These are phyloP conservation scores for Ophiodon elongatus DNA, from an alignment of 2,113 vertebrate species.

Conservation along the genomic window DNA sequence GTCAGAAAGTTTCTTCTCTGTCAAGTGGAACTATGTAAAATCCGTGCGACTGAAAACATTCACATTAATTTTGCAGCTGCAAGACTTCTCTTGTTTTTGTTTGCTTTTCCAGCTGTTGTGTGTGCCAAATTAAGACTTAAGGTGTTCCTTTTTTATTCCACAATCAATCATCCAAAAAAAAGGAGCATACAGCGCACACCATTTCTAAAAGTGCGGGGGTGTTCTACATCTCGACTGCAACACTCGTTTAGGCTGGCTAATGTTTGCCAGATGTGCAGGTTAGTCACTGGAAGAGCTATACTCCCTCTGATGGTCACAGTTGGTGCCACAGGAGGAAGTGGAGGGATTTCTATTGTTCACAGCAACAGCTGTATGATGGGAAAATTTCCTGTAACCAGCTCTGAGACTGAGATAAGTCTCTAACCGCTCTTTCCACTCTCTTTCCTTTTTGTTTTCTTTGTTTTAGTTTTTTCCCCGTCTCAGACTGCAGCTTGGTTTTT, in stretches of 20 bases:
- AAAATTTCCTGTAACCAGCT: slow-evolving; percentile 47
- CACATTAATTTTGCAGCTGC: slow-evolving; percentile 58
- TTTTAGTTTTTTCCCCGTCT: slow-evolving; percentile 24
- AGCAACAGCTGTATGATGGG: slow-evolving; percentile 63
- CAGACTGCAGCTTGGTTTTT: slow-evolving; percentile 17
- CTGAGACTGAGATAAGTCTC: slow-evolving; percentile 39
- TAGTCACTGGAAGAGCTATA: slow-evolving; percentile 47
- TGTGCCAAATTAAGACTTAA: slow-evolving; percentile 68
- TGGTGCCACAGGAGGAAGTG: slow-evolving; percentile 45
- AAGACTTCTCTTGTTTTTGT: slow-evolving; percentile 53
- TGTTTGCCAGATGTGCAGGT: slow-evolving; percentile 83
- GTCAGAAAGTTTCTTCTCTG: slow-evolving; percentile 67
- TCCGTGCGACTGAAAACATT: slow-evolving; percentile 45
- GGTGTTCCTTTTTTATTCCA: slow-evolving; percentile 71
- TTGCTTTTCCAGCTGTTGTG: slow-evolving; percentile 60
- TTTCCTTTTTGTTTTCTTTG: slow-evolving; percentile 32
- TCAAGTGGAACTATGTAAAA: slow-evolving; percentile 58
- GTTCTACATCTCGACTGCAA: slow-evolving; percentile 76
- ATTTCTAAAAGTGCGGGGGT: slow-evolving; percentile 76
- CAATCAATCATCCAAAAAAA: slow-evolving; percentile 65
- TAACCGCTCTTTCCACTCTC: slow-evolving; percentile 13
- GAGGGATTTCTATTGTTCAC: slow-evolving; percentile 59
- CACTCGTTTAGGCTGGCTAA: slow-evolving; percentile 75
- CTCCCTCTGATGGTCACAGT: slow-evolving; percentile 71
- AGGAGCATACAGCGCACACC: slow-evolving; percentile 39